Base-by-base conservation (phyloP, 1,140 invertebrate species). In the Nasonia longicornis region DNA sequence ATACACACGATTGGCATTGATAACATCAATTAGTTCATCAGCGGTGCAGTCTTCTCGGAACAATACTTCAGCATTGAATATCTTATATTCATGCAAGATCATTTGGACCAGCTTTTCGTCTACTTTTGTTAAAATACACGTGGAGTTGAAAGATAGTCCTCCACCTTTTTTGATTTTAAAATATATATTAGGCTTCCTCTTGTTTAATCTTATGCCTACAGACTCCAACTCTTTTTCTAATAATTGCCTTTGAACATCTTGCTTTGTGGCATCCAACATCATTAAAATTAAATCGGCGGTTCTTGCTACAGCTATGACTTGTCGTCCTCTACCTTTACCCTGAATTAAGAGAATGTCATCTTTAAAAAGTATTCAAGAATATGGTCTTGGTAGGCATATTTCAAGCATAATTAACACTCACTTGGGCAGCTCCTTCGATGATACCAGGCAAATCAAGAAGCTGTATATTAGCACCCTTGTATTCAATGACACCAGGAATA, bases 1-100 rank as follows among this genome's bases (percentile, higher is more conserved):
- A 91, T 99, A 99, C 71, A 99, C 97, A 84, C 98, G 93, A 91
- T 99, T 99, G 6, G 96, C 98, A 64, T 97, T 95, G 83, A 99
- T 98, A n/a, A 99, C 98, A 92, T 99, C 99, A 83, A 99, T 99
- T 86, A 99, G 94, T 88, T 99, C 98, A 91, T 99, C 99, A 6
- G 98, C 94, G 2, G 94, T 96, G 87, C 96, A 97, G 90, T 99
- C 98, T 90, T 99, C 98, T 29, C 98, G 92, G 90, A 99, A 99
- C 64, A 99, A 91, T 76, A 97, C 96, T 92, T 99, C 98, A 31
- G 97, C 97, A 92, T 99, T 99, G 89, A 99, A 99, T 88, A 99
- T 98, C 92, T 99, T 99, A 90, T 99, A 99, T 90, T 99, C 98
- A 87, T 99, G 98, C 11, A 99, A 91, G 86, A 99, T 98, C 94